Evolutionary conservation across 2,888 invertebrate genomes (phyloP).

Genomic region (Nomada goodeniana): DNA sequence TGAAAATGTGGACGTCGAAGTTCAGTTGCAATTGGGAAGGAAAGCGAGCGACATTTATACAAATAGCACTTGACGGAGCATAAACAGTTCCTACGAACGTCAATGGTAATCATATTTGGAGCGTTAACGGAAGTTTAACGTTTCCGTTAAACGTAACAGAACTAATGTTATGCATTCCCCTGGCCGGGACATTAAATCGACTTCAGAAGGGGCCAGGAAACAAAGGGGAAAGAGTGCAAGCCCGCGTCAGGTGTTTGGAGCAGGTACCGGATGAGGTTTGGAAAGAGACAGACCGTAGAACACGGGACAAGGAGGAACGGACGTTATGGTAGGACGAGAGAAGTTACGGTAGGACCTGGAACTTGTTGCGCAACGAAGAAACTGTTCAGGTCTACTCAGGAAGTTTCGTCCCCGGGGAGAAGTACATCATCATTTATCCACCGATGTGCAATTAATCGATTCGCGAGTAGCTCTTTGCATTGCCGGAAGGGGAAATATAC

Average conservation of each 20-base stretch:
- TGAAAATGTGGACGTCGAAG: too few species aligned
- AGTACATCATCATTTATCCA: not conserved
- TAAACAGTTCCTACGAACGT: too few species aligned
- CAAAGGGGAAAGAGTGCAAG: conserved; percentile 5
- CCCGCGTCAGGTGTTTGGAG: conserved; percentile 50
- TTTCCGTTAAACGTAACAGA: not conserved
- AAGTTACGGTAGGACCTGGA: conserved; percentile 75
- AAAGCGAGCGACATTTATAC: too few species aligned
- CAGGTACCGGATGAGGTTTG: conserved; percentile 46
- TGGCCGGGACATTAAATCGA: not conserved
- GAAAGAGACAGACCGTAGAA: conserved; percentile 37
- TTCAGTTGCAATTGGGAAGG: too few species aligned
- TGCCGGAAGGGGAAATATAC: not conserved
- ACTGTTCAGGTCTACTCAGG: conserved; percentile 18
- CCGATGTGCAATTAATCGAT: conserved; percentile 4
- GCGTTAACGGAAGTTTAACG: not conserved
- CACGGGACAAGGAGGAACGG: conserved; percentile 48
- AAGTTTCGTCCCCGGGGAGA: not conserved
- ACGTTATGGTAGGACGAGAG: conserved; percentile 70
- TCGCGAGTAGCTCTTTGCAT: not conserved
- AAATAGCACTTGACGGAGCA: too few species aligned
- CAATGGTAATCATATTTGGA: not conserved
- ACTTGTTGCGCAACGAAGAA: conserved; percentile 73
- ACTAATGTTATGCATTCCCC: not conserved
- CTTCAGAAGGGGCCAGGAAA: not conserved